A percentile compares a stretch with the other conserved stretches of the same genome.
These are phyloP conservation scores for Haliclystus octoradiatus DNA, from an alignment of 30 jellyfish, hydroid and myxozoan species.

Conservation along the genomic window DNA sequence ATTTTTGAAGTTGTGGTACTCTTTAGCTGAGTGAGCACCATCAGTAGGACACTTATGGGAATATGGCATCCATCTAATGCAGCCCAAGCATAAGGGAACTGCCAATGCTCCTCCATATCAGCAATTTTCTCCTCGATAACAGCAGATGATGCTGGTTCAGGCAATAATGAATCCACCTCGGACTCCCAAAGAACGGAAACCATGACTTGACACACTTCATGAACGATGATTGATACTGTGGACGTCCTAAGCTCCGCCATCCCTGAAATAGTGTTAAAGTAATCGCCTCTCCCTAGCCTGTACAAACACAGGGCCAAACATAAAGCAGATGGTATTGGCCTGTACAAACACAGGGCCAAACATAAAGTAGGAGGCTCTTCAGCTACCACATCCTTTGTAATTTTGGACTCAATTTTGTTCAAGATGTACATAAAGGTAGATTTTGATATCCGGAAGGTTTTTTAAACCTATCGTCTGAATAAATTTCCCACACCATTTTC, in stretches of 20 bases:
- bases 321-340: constrained; percentile 5
- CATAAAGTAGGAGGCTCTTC: no score
- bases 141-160: no score
- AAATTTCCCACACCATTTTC: constrained; percentile 3
- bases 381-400: neutral
- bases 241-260: constrained; percentile 10
- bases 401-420: neutral
- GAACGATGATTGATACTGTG: no score
- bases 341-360: no score
- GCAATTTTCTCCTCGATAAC: no score
- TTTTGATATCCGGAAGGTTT: neutral
- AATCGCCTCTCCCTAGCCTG: constrained; percentile 15
- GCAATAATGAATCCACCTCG: no score
- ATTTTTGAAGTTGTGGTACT: neutral
- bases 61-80: neutral
- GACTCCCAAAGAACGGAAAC: constrained; percentile 6
- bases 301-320: constrained; percentile 16
- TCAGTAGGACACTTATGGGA: constrained; percentile 11
- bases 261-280: constrained; percentile 3
- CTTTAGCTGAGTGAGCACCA: no score
- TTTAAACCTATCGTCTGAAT: neutral
- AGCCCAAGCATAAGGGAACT: no score
- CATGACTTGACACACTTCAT: neutral
- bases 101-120: no score
- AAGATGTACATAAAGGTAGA: neutral